A percentile compares a stretch with the other conserved stretches of the same genome.
Conservation (phyloP, 2,113 vertebrate genomes). For the Poeciliopsis retropinna region DNA sequence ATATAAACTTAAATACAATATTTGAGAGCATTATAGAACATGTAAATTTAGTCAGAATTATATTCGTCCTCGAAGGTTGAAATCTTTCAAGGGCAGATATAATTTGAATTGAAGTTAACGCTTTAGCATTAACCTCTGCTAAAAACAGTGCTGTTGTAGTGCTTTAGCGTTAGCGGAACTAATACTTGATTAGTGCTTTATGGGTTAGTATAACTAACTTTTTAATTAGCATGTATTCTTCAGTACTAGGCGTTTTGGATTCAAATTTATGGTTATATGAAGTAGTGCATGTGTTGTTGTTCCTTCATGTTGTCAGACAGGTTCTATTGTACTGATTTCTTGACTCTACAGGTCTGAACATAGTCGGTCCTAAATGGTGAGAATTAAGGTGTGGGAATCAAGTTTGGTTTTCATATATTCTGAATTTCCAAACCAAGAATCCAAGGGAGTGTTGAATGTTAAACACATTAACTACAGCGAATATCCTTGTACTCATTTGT, state of each 20-base stretch:
- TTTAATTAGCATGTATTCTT: neutral
- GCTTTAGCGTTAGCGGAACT: too few relatives aligned
- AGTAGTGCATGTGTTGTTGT: neutral
- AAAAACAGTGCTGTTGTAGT: too few relatives aligned
- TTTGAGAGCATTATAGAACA: too few relatives aligned
- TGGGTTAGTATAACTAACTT: too few relatives aligned
- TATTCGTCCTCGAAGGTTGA: too few relatives aligned
- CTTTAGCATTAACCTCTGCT: too few relatives aligned
- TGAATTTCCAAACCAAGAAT: conserved; percentile 3
- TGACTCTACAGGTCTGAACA: neutral
- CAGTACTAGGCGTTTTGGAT: neutral
- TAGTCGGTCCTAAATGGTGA: neutral
- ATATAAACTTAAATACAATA: too few relatives aligned
- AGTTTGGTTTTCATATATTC: neutral
- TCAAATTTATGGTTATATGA: neutral
- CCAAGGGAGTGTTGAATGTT: conserved; percentile 6
- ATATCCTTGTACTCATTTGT: conserved; percentile 12
- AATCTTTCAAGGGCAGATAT: too few relatives aligned
- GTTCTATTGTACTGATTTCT: neutral
- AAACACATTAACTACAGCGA: neutral
- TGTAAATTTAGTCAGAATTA: too few relatives aligned
- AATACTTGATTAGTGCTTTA: too few relatives aligned
- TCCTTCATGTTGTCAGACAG: neutral
- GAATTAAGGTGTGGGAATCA: conserved; percentile 11
- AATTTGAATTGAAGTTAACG: too few relatives aligned